Evolutionary conservation across 2,113 vertebrate species (phyloP).

Genomic region (Carassius auratus): DNA sequence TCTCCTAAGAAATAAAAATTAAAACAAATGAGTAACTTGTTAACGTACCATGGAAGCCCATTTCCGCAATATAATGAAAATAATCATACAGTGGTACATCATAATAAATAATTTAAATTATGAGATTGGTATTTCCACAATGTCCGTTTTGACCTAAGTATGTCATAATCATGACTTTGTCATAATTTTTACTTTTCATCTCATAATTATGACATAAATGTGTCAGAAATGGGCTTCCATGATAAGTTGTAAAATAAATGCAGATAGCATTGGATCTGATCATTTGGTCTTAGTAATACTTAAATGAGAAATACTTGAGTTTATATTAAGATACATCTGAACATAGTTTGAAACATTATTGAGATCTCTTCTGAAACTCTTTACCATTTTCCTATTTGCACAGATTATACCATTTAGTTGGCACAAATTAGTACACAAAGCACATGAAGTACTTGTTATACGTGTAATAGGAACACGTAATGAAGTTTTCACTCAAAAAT

Average conservation of each 20-base stretch:
- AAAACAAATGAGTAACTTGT: background rate
- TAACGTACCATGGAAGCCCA: background rate
- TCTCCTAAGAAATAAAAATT: background rate
- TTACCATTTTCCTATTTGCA: slow-evolving; percentile 43
- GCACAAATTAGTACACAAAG: no score
- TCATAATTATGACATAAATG: background rate
- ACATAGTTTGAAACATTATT: background rate
- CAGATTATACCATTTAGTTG: background rate
- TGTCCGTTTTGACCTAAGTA: no score
- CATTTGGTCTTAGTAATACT: background rate
- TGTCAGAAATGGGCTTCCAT: background rate
- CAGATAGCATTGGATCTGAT: background rate
- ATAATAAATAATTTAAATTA: background rate
- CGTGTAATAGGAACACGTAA: no score
- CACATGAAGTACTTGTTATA: no score
- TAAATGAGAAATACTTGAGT: background rate
- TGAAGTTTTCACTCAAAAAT: slow-evolving; percentile 21
- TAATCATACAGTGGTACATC: no score
- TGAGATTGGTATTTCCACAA: background rate
- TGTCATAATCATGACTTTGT: background rate
- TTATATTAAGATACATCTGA: background rate
- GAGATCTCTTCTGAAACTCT: background rate
- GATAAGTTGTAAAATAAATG: background rate
- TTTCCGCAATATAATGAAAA: background rate
- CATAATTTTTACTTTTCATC: background rate